Conservation (phyloP, 2,113 vertebrate species). For the Caretta caretta region DNA sequence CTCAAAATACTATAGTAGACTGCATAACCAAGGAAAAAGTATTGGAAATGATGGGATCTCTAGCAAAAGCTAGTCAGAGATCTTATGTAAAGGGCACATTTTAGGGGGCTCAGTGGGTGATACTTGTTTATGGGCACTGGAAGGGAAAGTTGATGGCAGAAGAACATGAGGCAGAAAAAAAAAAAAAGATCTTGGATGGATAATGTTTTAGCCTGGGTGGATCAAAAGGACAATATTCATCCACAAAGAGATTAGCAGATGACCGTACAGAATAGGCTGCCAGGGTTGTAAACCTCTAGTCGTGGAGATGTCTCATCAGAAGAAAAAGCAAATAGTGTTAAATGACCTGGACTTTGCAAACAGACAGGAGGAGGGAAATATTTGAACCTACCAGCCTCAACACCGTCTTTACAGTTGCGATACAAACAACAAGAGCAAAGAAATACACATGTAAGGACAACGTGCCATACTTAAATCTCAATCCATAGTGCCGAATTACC, state of each 20-base stretch:
- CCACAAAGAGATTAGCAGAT: not conserved
- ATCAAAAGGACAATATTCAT: not conserved
- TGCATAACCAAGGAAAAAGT: not conserved
- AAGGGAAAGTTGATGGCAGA: not conserved
- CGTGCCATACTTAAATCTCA: not conserved
- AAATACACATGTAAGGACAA: not conserved
- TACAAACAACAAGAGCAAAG: not conserved
- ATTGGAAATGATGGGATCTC: not conserved
- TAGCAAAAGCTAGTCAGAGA: not conserved
- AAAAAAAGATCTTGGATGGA: not conserved
- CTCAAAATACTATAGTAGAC: not conserved
- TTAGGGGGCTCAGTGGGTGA: not conserved
- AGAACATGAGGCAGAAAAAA: not conserved
- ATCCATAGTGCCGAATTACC: not conserved
- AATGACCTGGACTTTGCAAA: not conserved
- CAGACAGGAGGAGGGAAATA: not conserved
- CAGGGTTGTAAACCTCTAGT: not conserved
- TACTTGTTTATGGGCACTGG: not conserved
- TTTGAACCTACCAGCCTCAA: not conserved
- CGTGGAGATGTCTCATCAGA: not conserved
- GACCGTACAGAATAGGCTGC: not conserved
- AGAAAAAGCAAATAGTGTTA: rapidly evolving
- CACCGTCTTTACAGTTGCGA: not conserved
- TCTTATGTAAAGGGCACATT: not conserved
- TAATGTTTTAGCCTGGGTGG: not conserved